Conservation (phyloP, 2,797 vertebrate genomes). For the Brotula barbata region DNA sequence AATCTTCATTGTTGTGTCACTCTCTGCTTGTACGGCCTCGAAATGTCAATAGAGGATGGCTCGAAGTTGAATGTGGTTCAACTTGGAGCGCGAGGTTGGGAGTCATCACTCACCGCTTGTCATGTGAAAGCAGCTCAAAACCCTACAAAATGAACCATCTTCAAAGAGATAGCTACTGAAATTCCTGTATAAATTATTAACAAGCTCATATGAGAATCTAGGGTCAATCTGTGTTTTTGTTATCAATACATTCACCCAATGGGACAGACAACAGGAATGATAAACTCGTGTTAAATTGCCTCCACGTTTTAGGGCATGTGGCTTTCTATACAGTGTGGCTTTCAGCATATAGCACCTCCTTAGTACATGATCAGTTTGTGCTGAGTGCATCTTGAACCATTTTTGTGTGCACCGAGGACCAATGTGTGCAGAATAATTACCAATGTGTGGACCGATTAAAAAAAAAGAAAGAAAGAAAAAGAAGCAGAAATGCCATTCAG, state of each 20-base stretch:
- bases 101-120: too few species aligned
- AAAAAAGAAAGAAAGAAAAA: slow-evolving; percentile 23
- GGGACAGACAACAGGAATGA: slow-evolving; percentile 21
- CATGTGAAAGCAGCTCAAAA: neutral
- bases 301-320: slow-evolving; percentile 28
- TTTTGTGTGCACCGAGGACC: slow-evolving; percentile 16
- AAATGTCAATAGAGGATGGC: too few species aligned
- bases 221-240: slow-evolving; percentile 19
- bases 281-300: slow-evolving; percentile 4
- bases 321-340: slow-evolving; percentile 53
- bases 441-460: slow-evolving; percentile 31
- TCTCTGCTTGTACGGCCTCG: too few species aligned
- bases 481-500: slow-evolving; percentile 69
- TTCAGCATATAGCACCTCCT: slow-evolving; percentile 34
- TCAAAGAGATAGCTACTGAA: slow-evolving; percentile 21
- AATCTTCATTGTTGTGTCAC: too few species aligned
- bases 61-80: too few species aligned
- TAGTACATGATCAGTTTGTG: slow-evolving; percentile 27
- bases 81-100: too few species aligned
- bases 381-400: slow-evolving; percentile 42
- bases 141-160: slow-evolving; percentile 27
- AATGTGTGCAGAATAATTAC: slow-evolving; percentile 1
- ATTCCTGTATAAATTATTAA: slow-evolving; percentile 12
- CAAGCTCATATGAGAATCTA: too few species aligned
- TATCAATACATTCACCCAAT: slow-evolving; percentile 26